A percentile compares a stretch with the other conserved stretches of the same genome.
Conservation (phyloP, 2,797 vertebrate genomes). For the Malurus leucopterus region DNA sequence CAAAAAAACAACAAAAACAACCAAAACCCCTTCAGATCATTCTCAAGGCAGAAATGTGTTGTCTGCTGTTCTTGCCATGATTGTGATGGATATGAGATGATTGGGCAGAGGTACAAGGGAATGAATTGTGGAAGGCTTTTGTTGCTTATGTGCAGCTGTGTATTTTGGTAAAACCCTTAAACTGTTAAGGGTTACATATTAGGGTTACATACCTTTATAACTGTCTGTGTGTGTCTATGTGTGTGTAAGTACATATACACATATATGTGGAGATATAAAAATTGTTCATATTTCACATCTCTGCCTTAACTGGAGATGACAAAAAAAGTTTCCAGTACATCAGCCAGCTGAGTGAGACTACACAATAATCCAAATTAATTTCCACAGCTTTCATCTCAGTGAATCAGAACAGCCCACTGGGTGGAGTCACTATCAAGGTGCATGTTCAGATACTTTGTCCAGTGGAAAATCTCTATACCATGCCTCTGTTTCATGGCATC, state of each 20-base stretch:
- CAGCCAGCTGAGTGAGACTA: neutral
- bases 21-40: neutral
- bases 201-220: neutral
- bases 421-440: neutral
- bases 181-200: neutral
- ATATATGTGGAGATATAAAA: rapidly evolving
- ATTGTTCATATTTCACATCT: neutral
- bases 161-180: neutral
- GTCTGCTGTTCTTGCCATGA: neutral
- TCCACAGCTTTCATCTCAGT: neutral
- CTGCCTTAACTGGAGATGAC: neutral
- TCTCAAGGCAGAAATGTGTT: neutral
- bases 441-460: neutral
- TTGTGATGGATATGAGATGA: neutral
- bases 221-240: neutral
- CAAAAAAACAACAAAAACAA: neutral
- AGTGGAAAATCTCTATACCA: neutral
- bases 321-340: neutral
- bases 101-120: neutral
- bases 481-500: neutral
- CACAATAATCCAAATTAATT: neutral
- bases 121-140: neutral
- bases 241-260: neutral
- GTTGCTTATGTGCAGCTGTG: neutral
- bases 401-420: neutral